Conservation (phyloP, 1,140 invertebrate genomes). For the Hypothenemus hampei region DNA sequence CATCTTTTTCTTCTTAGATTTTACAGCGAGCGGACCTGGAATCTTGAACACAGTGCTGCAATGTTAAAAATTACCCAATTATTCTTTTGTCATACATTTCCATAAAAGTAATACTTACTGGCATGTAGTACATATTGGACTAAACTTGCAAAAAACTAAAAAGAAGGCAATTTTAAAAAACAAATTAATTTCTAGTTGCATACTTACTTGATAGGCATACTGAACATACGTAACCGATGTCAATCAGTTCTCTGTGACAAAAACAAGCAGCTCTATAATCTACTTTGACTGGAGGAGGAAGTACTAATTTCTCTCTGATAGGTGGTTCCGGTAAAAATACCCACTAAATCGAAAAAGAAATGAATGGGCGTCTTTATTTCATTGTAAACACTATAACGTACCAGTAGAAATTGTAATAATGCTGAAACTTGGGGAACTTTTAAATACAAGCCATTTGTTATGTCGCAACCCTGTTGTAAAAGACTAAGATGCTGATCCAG, state of each 20-base stretch:
- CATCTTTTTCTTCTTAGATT: conserved; percentile 71
- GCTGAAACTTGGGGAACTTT: conserved; percentile 73
- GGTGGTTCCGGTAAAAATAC: conserved; percentile 84
- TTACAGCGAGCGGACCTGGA: conserved; percentile 63
- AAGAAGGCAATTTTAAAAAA: conserved; percentile 20
- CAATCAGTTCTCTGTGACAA: conserved; percentile 93
- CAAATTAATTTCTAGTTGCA: conserved; percentile 14
- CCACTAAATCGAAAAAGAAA: no score
- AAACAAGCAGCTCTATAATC: conserved; percentile 97
- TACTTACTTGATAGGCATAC: conserved; percentile 90
- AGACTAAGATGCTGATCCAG: conserved; percentile 86
- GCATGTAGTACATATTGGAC: conserved; percentile 95
- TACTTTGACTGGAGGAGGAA: conserved; percentile 86
- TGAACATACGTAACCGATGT: conserved; percentile 96
- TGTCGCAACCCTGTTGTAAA: conserved; percentile 92
- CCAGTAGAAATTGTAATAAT: conserved; percentile 90
- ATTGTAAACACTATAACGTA: conserved; percentile 45
- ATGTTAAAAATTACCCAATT: conserved; percentile 46
- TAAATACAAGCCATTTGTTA: conserved; percentile 87
- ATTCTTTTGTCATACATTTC: no score
- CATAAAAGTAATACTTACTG: conserved; percentile 66
- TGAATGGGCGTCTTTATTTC: no score
- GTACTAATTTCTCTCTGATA: conserved; percentile 74
- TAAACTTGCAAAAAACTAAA: conserved; percentile 94
- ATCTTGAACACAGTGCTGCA: conserved; percentile 80